A percentile compares a stretch with the other conserved stretches of the same genome.
Evolutionary conservation across 2,113 vertebrate genomes (phyloP).

Genomic region (Myiozetetes cayanensis): DNA sequence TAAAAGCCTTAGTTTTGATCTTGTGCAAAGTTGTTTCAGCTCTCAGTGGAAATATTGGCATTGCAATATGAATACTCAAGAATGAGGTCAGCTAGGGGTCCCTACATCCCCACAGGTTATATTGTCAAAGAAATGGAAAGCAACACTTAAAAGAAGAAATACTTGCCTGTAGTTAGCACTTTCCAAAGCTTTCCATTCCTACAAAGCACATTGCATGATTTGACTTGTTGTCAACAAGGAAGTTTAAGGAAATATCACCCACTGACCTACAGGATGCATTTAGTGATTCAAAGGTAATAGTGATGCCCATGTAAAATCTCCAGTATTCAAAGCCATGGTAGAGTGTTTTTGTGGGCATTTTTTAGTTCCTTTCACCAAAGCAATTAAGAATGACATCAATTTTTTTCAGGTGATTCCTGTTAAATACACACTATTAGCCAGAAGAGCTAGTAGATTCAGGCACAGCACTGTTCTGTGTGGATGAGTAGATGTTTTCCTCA

Average conservation of each 20-base stretch:
- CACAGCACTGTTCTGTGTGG: not conserved
- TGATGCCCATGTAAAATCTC: not conserved
- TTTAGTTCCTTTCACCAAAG: not conserved
- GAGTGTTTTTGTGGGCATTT: fast-evolving
- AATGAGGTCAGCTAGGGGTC: not conserved
- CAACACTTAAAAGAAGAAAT: not conserved
- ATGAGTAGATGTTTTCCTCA: not conserved
- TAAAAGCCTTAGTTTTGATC: not conserved
- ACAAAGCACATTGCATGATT: not conserved
- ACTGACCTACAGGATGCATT: not conserved
- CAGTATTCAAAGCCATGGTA: not conserved
- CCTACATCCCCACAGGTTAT: not conserved
- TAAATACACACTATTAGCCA: not conserved
- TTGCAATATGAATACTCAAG: not conserved
- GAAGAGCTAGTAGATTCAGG: not conserved
- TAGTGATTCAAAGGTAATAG: not conserved
- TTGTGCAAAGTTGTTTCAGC: not conserved
- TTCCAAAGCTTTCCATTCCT: not conserved
- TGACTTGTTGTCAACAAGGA: fast-evolving
- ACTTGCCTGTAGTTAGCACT: not conserved
- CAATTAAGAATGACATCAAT: not conserved
- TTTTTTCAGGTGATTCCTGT: not conserved
- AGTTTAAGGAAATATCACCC: not conserved
- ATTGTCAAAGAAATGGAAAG: not conserved
- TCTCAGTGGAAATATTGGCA: not conserved